These are phyloP conservation scores for Graphium colonna DNA, from an alignment of 2,888 invertebrate genomes.

Conservation along the genomic window DNA sequence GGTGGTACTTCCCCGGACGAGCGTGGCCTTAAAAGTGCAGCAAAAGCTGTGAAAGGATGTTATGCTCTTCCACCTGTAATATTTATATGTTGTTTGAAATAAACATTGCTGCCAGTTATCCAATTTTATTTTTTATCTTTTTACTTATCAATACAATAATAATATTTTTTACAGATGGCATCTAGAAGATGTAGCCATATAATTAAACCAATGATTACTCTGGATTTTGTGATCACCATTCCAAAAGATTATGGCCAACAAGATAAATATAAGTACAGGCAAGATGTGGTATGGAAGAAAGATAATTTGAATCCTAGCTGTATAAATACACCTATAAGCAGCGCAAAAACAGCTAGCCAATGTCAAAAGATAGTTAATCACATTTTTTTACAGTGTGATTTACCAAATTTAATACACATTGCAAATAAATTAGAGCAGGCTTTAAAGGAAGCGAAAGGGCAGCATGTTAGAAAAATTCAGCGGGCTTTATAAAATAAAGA, in stretches of 20 bases:
- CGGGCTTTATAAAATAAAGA: constrained; percentile 53
- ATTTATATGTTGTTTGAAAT: no score
- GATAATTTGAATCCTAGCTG: constrained; percentile 33
- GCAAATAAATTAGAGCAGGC: constrained; percentile 78
- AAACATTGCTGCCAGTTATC: neutral
- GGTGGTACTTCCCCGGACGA: no score
- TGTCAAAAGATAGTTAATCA: constrained; percentile 64
- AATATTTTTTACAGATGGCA: constrained; percentile 49
- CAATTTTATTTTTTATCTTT: neutral
- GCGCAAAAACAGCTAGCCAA: constrained; percentile 64
- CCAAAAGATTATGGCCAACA: constrained; percentile 54
- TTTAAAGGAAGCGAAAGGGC: constrained; percentile 77
- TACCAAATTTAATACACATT: constrained; percentile 77
- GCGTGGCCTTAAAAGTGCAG: no score
- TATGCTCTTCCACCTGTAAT: no score
- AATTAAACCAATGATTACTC: constrained; percentile 58
- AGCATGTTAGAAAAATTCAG: constrained; percentile 77
- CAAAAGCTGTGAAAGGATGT: no score
- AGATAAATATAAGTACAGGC: constrained; percentile 14
- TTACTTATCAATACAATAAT: neutral
- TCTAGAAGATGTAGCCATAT: constrained; percentile 48
- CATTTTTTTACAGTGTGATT: constrained; percentile 73
- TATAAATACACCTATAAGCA: constrained; percentile 51
- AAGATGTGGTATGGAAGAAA: constrained; percentile 18
- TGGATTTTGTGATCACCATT: constrained; percentile 60